Percentiles rank a stretch among this genome's conserved stretches.
These are phyloP conservation scores for Zelostemma sp. DNA, from an alignment of 1,140 invertebrate species.

Conservation along the genomic window DNA sequence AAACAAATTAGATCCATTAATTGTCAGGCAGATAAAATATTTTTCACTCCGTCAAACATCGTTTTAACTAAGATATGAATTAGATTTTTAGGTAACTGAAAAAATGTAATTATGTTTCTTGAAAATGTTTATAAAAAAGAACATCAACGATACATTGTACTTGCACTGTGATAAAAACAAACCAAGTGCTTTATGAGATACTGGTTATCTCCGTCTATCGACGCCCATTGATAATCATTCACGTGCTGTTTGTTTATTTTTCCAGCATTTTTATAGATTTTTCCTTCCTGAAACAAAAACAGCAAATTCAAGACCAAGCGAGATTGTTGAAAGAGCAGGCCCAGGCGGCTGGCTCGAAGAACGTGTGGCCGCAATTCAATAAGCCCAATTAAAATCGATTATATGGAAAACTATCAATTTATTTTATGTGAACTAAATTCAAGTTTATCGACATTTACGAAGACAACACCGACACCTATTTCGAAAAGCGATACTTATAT, in stretches of 20 bases:
- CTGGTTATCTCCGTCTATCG: constrained; percentile 23
- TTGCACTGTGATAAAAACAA: too few species aligned
- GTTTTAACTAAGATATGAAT: too few species aligned
- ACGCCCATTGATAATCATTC: constrained; percentile 26
- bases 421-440: too few species aligned
- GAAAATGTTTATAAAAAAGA: too few species aligned
- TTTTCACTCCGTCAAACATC: too few species aligned
- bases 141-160: too few species aligned
- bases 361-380: constrained; percentile 70
- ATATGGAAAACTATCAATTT: constrained; percentile 4
- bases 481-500: too few species aligned
- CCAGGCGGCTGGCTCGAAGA: constrained; percentile 63
- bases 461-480: constrained; percentile 4
- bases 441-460: background rate
- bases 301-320: constrained; percentile 73
- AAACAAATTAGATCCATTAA: too few species aligned
- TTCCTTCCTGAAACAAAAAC: constrained; percentile 87
- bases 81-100: too few species aligned
- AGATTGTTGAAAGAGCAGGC: constrained; percentile 69
- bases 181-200: background rate
- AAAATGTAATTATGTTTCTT: too few species aligned
- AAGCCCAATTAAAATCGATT: constrained; percentile 63
- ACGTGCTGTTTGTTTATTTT: constrained; percentile 65
- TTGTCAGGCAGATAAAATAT: too few species aligned
- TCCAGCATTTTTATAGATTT: constrained; percentile 79